Conservation (phyloP, 2,888 invertebrate species). For the Dicyrtomina minuta region DNA sequence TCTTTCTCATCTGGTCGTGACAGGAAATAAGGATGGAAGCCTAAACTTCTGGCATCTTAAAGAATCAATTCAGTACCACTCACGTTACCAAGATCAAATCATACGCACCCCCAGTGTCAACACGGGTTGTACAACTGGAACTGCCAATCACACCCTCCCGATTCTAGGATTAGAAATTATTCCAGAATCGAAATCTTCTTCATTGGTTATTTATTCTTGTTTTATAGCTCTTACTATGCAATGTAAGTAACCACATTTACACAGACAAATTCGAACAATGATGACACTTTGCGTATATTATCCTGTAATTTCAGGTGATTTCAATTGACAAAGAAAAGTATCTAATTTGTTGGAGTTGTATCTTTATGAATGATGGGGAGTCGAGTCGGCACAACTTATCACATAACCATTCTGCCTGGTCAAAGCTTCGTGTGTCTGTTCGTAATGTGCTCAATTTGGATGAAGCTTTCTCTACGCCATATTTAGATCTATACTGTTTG, state of each 20-base stretch:
- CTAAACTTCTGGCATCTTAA: constrained; percentile 49
- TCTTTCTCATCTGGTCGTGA: constrained; percentile 40
- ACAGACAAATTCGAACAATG: background rate
- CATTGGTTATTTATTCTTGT: constrained; percentile 36
- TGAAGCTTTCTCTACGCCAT: constrained; percentile 15
- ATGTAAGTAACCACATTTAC: too few relatives aligned
- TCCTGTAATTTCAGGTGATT: constrained; percentile 22
- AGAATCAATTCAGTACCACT: constrained; percentile 45
- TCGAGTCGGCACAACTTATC: constrained; percentile 12
- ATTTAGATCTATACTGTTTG: constrained; percentile 16
- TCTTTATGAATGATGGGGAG: constrained; percentile 29
- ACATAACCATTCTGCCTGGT: constrained; percentile 43
- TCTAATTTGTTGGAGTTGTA: constrained; percentile 45
- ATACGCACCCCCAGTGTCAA: constrained; percentile 50
- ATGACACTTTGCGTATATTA: background rate
- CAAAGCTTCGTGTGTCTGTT: constrained; percentile 39
- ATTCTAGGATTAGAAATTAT: constrained; percentile 44
- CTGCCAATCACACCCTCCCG: constrained; percentile 31
- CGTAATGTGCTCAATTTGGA: constrained; percentile 26
- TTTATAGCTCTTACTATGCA: too few relatives aligned
- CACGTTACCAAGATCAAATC: constrained; percentile 48
- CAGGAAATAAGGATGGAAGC: constrained; percentile 48
- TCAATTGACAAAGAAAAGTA: constrained; percentile 42
- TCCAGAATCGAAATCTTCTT: constrained; percentile 40
- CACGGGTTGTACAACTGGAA: constrained; percentile 40